Base-by-base conservation (phyloP, 2,113 vertebrate genomes). In the Anarrhichthys ocellatus region DNA sequence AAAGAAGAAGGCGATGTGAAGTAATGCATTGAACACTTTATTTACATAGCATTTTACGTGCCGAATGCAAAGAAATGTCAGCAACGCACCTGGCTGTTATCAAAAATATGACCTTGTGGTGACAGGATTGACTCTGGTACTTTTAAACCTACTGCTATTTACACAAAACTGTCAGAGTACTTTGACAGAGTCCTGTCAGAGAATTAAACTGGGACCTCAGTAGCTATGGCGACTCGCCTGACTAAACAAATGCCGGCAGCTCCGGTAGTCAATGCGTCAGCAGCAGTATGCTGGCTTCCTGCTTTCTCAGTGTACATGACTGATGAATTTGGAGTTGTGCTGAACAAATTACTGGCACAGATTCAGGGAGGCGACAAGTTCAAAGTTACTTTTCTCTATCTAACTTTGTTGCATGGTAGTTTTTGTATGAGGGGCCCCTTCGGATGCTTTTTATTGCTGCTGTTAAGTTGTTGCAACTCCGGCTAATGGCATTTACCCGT, bases 271-370 rank as follows among this genome's bases (percentile, higher is more conserved):
- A 77, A 66, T 73, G 56, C 32, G 4, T 32, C 54, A 78, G 36
- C 44, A 40, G 54, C 62, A 42, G 17, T 11, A 17, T 29, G 32
- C 48, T 54, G 67, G 66, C 83, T 27, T 32, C 44, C n/a, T 73
- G 50, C 6, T 5, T 3, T 71, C 67, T 13, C 6, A 9, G 36
- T 69, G 14, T 2, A 36, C 44, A 46, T 64, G 56, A 63, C 56
- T 52, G 82, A 88, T 73, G 40, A 68, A 82, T 79, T 11, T 72
- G 38, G 15, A 27, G 56, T 36, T 63, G 54, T 77, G 70, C 38
- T 44, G 3, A 72, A 81, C 68, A 64, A 56, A 68, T 75, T 84
- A 79, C 50, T 80, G 78, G 27, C 70, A 69, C 18, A 59, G 56
- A 42, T 48, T 78, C 73, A 76, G 22, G 59, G 13, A 42, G 9